These are phyloP conservation scores for Lochmaea crataegi DNA, from an alignment of 2,888 invertebrate genomes.

Conservation along the genomic window DNA sequence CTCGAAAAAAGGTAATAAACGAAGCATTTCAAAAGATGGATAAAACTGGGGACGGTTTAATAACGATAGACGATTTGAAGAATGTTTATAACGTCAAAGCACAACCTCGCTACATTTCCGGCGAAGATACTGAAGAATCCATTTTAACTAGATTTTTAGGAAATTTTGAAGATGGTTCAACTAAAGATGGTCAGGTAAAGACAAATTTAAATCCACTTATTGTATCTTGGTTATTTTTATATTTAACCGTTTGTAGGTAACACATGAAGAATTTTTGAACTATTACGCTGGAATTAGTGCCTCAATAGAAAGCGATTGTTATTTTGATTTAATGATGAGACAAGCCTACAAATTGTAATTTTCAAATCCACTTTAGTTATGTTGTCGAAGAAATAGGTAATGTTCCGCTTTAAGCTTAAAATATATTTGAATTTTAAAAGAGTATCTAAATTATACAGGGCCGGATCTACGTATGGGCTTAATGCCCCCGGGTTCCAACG, in stretches of 20 bases:
- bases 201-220: conserved; percentile 48
- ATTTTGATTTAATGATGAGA: conserved; percentile 95
- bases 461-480: too few species aligned
- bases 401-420: not conserved
- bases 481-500: too few species aligned
- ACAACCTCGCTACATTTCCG: conserved; percentile 87
- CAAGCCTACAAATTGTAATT: conserved; percentile 87
- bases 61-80: conserved; percentile 82
- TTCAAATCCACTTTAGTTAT: not conserved
- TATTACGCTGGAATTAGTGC: conserved; percentile 95
- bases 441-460: too few species aligned
- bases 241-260: conserved; percentile 73
- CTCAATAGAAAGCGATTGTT: conserved; percentile 93
- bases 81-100: conserved; percentile 84
- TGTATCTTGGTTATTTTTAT: not conserved
- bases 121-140: conserved; percentile 86
- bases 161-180: conserved; percentile 83
- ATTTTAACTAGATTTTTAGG: conserved; percentile 83
- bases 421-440: not conserved
- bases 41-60: conserved; percentile 84
- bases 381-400: not conserved
- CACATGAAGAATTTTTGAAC: conserved; percentile 91
- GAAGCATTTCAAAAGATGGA: conserved; percentile 90
- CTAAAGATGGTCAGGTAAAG: conserved; percentile 73
- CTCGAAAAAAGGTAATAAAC: conserved; percentile 78